Conservation (phyloP, 64 coral and sea anemone genomes). For the Actinia equina region DNA sequence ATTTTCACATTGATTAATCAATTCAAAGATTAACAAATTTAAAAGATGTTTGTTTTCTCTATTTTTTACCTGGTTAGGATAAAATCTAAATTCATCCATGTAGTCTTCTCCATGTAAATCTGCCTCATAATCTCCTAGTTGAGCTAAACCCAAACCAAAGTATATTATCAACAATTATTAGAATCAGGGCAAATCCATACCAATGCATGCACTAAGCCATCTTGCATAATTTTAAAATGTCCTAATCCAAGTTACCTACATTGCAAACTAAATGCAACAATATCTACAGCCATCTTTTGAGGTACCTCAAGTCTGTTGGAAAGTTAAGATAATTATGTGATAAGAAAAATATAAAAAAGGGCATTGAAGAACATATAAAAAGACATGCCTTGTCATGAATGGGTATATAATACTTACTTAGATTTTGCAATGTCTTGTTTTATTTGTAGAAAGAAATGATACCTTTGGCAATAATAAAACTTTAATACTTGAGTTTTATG, state of each 20-base stretch:
- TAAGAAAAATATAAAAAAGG: background rate
- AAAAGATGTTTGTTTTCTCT: background rate
- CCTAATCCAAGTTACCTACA: slow-evolving; percentile 53
- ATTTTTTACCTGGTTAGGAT: slow-evolving; percentile 69
- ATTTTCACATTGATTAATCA: background rate
- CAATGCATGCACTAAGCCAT: no score
- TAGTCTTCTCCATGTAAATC: slow-evolving; percentile 87
- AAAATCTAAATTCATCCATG: slow-evolving; percentile 91
- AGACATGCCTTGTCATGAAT: background rate
- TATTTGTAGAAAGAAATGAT: slow-evolving; percentile 98
- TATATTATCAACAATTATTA: background rate
- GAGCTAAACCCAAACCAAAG: slow-evolving; percentile 52
- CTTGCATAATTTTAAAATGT: no score
- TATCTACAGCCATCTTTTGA: slow-evolving; percentile 75
- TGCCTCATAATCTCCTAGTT: slow-evolving; percentile 94
- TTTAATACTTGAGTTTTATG: background rate
- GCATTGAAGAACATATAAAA: background rate
- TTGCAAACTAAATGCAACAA: slow-evolving; percentile 91
- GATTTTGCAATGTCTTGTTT: slow-evolving; percentile 83
- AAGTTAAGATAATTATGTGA: background rate
- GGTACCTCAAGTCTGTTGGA: slow-evolving; percentile 74
- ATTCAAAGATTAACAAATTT: background rate
- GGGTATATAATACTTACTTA: slow-evolving; percentile 62
- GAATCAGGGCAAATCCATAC: no score
- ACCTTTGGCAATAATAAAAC: slow-evolving; percentile 46